Evolutionary conservation across 2,797 vertebrate genomes (phyloP), one percentile per base, ranked within the genome.

Genomic region (Lates japonicus): DNA sequence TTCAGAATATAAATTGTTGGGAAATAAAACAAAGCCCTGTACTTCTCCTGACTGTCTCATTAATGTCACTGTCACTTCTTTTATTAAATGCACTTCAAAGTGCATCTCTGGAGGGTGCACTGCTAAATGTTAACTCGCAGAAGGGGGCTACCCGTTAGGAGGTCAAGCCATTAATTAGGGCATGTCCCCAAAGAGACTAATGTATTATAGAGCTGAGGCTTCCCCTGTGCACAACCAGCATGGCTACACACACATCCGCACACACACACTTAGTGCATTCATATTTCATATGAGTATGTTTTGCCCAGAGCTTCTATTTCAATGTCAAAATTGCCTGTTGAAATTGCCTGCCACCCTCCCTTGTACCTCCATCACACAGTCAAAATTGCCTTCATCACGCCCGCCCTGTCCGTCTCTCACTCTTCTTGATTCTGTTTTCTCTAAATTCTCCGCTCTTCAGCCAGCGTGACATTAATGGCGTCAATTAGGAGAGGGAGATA

Each of bases 121-220:
- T 68, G 87, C 92, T 95, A 95, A 95, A 95, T 95, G 95, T 93
- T 95, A 94, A 87, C 93, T 91, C 93, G 54, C 94, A 92, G 89
- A 93, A 92, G 92, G 94, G 94, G 93, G 92, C 81, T 86, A 83
- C 90, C 84, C 88, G 76, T 93, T 94, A 93, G 85, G 90, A 94
- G 95, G 94, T 95, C 95, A 93, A 93, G 93, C 81, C 90, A 90
- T 95, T 95, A 95, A 95, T 96, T 95, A 95, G 95, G 91, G 90
- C 91, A 87, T 51, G 80, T 94, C 94, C 92, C 93, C 71, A 83
- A 87, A 93, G 93, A 93, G 87, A 87, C 88, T 90, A 89, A 91
- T 93, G 84, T 85, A 89, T 93, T 90, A 91, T 83, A 90, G 87
- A 90, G 85, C 84, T 29, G 57, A 89, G 89, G 86, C 89, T 90